Evolutionary conservation across 2,888 invertebrate species (phyloP).

Genomic region (Pediacus dermestoides): DNA sequence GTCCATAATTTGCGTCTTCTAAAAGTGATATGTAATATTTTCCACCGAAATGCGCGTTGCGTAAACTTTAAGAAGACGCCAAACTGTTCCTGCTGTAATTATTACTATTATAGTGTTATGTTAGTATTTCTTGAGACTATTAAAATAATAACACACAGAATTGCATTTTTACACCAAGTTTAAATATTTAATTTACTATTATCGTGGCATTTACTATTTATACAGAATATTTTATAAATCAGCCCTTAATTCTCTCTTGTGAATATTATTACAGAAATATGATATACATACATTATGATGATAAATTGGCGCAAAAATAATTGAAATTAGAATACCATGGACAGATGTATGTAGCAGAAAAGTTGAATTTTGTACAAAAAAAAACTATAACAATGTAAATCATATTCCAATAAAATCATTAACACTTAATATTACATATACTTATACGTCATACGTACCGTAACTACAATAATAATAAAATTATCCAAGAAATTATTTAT

Average conservation of each 20-base stretch:
- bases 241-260: conserved; percentile 50
- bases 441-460: conserved; percentile 36
- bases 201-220: conserved; percentile 37
- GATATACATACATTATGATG: conserved; percentile 37
- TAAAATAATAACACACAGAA: conserved; percentile 23
- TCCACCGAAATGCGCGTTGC: too few relatives aligned
- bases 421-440: conserved; percentile 30
- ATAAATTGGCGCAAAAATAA: conserved; percentile 17
- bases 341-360: conserved; percentile 11
- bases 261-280: conserved; percentile 46
- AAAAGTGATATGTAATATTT: neutral
- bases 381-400: conserved; percentile 33
- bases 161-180: conserved; percentile 30
- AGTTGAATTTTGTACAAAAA: conserved; percentile 25
- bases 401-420: conserved; percentile 39
- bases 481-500: conserved; percentile 18
- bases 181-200: conserved; percentile 29
- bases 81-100: neutral
- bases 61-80: too few relatives aligned
- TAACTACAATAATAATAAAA: conserved; percentile 33
- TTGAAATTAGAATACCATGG: conserved; percentile 9
- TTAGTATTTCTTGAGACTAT: conserved; percentile 15
- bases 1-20: neutral
- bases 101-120: neutral
- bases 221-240: conserved; percentile 45